These are phyloP conservation scores for Cephus sareptanus DNA, from an alignment of 2,888 invertebrate species.

Conservation along the genomic window DNA sequence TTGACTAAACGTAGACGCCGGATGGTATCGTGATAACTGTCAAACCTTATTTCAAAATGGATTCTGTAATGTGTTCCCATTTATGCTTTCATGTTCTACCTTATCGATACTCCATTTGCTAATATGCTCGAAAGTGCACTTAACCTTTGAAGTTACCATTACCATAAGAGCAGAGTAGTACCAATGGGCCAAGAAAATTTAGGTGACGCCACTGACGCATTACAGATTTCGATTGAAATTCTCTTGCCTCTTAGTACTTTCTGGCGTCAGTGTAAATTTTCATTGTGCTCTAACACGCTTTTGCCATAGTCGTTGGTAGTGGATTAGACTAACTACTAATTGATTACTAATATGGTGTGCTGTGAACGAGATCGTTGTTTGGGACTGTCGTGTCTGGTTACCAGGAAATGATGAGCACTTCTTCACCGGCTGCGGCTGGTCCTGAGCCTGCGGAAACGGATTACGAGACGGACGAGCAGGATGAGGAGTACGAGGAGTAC, in stretches of 20 bases:
- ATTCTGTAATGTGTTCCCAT: neutral
- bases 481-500: slow-evolving; percentile 72
- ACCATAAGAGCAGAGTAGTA: neutral
- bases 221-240: neutral
- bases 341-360: neutral
- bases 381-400: slow-evolving; percentile 50
- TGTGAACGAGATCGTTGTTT: slow-evolving; percentile 28
- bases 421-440: slow-evolving; percentile 69
- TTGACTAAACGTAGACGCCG: neutral
- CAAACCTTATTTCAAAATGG: neutral
- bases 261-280: neutral
- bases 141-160: neutral
- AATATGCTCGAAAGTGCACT: neutral
- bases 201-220: neutral
- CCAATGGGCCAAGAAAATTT: neutral
- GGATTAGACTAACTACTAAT: neutral
- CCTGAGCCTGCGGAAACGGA: slow-evolving; percentile 72
- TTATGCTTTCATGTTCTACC: neutral
- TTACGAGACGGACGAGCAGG: slow-evolving; percentile 71
- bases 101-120: neutral
- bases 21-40: neutral
- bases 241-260: neutral
- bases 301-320: neutral
- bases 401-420: slow-evolving; percentile 61
- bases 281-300: neutral